Percentiles rank a stretch among this genome's conserved stretches.
These are phyloP conservation scores for Phrynocephalus forsythii DNA, from an alignment of 2,797 vertebrate species.

Conservation along the genomic window DNA sequence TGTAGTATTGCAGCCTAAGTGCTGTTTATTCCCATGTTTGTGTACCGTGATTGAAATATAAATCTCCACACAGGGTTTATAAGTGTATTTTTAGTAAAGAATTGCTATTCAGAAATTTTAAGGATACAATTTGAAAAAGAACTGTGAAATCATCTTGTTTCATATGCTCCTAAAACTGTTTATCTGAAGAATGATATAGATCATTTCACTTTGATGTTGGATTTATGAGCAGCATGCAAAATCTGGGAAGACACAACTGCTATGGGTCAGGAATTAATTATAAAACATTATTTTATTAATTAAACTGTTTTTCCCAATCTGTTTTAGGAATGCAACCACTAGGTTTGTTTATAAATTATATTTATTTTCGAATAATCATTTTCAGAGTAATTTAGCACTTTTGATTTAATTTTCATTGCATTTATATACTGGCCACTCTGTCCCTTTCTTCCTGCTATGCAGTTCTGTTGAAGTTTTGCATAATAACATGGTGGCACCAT, in stretches of 20 bases:
- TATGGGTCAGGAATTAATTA: background rate
- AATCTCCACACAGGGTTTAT: background rate
- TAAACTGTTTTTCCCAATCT: background rate
- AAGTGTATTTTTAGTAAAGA: background rate
- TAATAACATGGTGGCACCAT: background rate
- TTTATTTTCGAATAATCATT: background rate
- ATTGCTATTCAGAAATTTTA: background rate
- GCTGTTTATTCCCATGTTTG: too few relatives aligned
- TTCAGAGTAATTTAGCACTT: background rate
- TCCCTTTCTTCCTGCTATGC: background rate
- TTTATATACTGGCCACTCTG: too few relatives aligned
- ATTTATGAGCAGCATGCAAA: background rate
- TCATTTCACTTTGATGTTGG: background rate
- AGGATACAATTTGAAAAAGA: background rate
- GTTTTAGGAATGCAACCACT: background rate
- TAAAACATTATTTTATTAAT: background rate
- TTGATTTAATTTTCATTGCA: background rate
- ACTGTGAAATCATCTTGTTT: background rate
- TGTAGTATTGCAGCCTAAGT: too few relatives aligned
- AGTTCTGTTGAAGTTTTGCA: background rate
- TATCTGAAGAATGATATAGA: background rate
- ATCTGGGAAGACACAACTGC: background rate
- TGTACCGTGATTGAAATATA: background rate
- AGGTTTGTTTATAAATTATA: background rate
- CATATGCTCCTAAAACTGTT: background rate